phyloP scores from a whole-genome alignment of 2,113 vertebrate species.

The Galbula dea region DNA sequence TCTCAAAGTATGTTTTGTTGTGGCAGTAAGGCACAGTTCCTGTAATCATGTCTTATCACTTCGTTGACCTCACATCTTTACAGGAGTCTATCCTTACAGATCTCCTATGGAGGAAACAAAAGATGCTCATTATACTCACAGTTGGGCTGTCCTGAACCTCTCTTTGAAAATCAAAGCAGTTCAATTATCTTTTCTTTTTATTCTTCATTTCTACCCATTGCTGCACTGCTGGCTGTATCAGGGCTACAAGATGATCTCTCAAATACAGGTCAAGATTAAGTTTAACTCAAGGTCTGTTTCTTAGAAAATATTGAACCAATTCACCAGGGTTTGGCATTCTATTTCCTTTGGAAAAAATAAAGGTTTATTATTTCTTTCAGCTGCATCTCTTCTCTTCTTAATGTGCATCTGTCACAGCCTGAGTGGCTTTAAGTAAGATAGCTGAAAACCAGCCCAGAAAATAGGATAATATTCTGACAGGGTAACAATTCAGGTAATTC shows the following conservation, averaged over 20 bases:
- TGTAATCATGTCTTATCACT: neutral
- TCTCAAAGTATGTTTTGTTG: neutral
- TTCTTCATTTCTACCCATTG: neutral
- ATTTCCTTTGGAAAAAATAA: neutral
- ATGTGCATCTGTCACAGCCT: neutral
- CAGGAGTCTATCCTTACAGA: neutral
- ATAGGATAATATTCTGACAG: neutral
- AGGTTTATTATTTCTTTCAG: neutral
- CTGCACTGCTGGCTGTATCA: neutral
- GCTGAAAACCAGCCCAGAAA: neutral
- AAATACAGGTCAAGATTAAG: neutral
- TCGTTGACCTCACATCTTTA: neutral
- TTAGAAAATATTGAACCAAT: neutral
- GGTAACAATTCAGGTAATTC: neutral
- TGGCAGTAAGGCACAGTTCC: neutral
- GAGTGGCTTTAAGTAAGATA: neutral
- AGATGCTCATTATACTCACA: conserved; percentile 19
- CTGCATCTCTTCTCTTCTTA: neutral
- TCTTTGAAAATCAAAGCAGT: conserved; percentile 15
- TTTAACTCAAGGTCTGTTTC: neutral
- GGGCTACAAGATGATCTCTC: neutral
- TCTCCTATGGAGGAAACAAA: conserved; percentile 11
- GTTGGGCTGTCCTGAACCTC: neutral
- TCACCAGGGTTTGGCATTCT: neutral
- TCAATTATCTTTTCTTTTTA: neutral